These are phyloP conservation scores for Nycticebus coucang DNA, from an alignment of 2,113 vertebrate species.

Conservation along the genomic window DNA sequence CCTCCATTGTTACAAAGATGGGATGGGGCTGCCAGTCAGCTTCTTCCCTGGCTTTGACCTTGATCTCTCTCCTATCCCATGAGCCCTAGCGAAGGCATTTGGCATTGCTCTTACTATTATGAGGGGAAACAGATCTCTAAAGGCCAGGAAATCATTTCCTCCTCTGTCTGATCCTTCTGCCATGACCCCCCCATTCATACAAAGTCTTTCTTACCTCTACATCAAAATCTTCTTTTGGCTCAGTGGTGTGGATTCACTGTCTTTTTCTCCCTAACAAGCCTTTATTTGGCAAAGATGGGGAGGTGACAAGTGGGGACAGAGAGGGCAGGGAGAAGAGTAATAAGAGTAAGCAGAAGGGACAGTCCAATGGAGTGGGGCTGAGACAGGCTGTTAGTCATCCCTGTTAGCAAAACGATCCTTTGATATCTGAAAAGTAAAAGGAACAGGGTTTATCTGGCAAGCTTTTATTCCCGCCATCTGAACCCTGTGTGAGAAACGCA, in stretches of 20 bases:
- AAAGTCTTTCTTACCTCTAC: background rate
- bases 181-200: background rate
- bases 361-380: constrained; percentile 51
- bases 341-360: background rate
- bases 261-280: background rate
- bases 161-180: background rate
- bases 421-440: constrained; percentile 80
- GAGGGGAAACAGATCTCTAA: background rate
- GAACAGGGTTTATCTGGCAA: constrained; percentile 78
- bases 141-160: background rate
- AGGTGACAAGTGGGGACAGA: background rate
- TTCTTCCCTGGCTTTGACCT: background rate
- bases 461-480: constrained; percentile 79
- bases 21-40: rapidly evolving
- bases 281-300: constrained; percentile 8
- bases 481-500: constrained; percentile 73
- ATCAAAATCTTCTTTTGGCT: background rate
- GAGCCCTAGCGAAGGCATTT: background rate
- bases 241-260: background rate
- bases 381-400: constrained; percentile 74
- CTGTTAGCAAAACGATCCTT: constrained; percentile 77
- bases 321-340: background rate
- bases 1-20: background rate
- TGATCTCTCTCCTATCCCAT: background rate
- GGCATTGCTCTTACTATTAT: background rate